phyloP scores from a whole-genome alignment of 2,797 vertebrate genomes.

The Natrix natrix region DNA sequence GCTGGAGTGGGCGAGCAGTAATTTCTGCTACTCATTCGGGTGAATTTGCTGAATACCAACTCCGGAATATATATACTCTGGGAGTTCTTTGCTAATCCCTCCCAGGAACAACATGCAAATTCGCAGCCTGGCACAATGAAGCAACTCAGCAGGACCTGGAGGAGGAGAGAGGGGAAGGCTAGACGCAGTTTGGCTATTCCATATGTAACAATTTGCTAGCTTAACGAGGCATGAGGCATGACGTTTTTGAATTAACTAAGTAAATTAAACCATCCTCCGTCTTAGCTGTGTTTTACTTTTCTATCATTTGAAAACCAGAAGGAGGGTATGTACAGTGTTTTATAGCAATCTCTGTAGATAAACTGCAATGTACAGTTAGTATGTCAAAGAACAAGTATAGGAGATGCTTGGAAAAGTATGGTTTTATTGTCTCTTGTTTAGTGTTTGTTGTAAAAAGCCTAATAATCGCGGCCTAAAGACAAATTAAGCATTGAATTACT shows the following conservation, averaged over 20 bases:
- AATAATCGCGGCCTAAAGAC: slow-evolving; percentile 40
- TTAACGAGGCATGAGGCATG: neutral
- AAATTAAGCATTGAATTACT: slow-evolving; percentile 22
- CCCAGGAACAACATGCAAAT: neutral
- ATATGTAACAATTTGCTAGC: neutral
- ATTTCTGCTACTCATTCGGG: no score
- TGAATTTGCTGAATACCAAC: no score
- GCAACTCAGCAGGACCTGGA: neutral
- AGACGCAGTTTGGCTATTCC: neutral
- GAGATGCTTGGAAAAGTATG: neutral
- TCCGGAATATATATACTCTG: neutral
- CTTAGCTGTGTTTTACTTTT: neutral
- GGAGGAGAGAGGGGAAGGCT: neutral
- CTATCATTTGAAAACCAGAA: neutral
- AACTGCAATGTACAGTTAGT: neutral
- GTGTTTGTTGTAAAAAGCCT: slow-evolving; percentile 30
- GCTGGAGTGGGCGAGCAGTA: no score
- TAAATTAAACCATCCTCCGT: neutral
- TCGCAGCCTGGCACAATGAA: neutral
- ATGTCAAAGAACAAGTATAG: neutral
- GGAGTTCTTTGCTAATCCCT: neutral
- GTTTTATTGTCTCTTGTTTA: slow-evolving; percentile 26
- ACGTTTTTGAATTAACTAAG: neutral
- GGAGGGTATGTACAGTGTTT: neutral
- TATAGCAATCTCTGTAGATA: neutral